Evolutionary conservation across 2,797 vertebrate genomes (phyloP), one percentile per base, ranked within the genome.

Genomic region (Chlorospingus flavigularis): DNA sequence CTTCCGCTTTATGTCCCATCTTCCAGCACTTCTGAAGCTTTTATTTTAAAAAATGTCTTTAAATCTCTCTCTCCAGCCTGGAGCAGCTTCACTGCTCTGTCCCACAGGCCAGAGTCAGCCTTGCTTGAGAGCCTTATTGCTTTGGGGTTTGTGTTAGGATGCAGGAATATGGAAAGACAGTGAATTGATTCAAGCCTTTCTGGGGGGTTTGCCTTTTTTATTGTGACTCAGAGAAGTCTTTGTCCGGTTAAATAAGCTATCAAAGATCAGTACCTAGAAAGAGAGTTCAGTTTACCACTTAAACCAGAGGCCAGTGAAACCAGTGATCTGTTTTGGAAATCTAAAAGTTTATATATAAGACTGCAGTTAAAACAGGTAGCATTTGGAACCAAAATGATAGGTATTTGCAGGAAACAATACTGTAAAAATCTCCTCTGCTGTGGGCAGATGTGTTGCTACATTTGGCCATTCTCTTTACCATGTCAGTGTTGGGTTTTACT

Each of bases 311-410:
- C 13, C 82, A 95, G 5, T 19, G 84, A 92, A 86, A 91, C 71
- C 87, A 96, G 37, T 0, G 82, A 95, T 54, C 95, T 96, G 9
- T 90, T 94, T 96, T 97, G 45, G 89, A 90, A 62, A 94, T 76
- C 97, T 97, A 82, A 37, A 93, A 82, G 66, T 3, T 14, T 40
- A 39, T 23, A 43, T 6, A 4, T 17, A 77, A 62, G 28, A 40
- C 42, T 51, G n/a, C 54, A 85, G 33, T 92, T 94, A 43, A 43
- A 82, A 90, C 35, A 71, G 47, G 25, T 53, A 18, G 9, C 24
- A 75, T 82, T 89, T 83, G 53, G 89, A 80, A 37, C n/a, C 13
- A 84, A 68, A 58, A 53, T 10, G 0, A 25, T 11, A 60, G 18
- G 2, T 48, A 67, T 31, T 85, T 70, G 11, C 23, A 87, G 21